Percentiles rank a stretch among this genome's conserved stretches.
phyloP scores from a whole-genome alignment of 2,797 vertebrate species.

The Sebastes iracundus region DNA sequence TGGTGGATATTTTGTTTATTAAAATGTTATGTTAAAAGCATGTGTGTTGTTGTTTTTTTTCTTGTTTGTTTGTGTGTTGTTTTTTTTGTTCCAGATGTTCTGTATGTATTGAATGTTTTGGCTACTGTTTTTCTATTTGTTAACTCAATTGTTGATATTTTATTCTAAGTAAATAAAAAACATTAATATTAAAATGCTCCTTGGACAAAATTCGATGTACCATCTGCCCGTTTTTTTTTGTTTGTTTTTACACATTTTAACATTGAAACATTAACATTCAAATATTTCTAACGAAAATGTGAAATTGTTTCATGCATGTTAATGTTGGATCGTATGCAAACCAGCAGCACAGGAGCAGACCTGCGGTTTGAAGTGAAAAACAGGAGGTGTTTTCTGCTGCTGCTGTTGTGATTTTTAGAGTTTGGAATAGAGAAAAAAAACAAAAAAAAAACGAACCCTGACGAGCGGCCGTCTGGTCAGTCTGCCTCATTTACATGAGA shows the following conservation, averaged over 20 bases:
- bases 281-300: slow-evolving; percentile 37
- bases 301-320: slow-evolving; percentile 12
- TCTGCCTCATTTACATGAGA: slow-evolving; percentile 76
- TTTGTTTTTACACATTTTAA: not conserved
- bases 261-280: not conserved
- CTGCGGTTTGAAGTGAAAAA: slow-evolving; percentile 12
- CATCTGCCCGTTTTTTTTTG: slow-evolving; percentile 8
- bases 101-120: slow-evolving; percentile 10
- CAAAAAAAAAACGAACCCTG: slow-evolving; percentile 53
- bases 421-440: slow-evolving; percentile 43
- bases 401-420: slow-evolving; percentile 57
- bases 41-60: not conserved
- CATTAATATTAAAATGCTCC: slow-evolving; percentile 41
- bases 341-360: not conserved
- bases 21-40: not conserved
- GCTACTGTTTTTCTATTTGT: not conserved
- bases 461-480: slow-evolving; percentile 74
- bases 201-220: slow-evolving; percentile 19
- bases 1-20: not conserved
- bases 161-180: slow-evolving; percentile 15
- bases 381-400: slow-evolving; percentile 15
- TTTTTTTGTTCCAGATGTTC: not conserved
- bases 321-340: slow-evolving; percentile 16
- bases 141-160: not conserved
- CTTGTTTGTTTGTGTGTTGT: not conserved